phyloP scores from a whole-genome alignment of 2,797 vertebrate species.

The Simalia tracyae region DNA sequence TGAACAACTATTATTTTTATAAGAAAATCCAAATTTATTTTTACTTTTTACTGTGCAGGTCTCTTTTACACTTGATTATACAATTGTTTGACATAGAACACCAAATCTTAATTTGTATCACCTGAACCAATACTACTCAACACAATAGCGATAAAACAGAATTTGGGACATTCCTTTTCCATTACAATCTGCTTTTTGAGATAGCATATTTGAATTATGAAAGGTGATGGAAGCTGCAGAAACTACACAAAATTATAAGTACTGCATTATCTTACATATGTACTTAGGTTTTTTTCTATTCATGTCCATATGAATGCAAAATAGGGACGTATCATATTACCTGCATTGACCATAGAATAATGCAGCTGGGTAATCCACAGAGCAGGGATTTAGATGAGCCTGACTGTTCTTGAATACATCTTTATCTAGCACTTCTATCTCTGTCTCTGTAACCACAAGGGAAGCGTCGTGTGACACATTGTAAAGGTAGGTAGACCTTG shows the following conservation, averaged over 20 bases:
- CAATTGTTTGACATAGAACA: background rate
- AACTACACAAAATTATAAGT: background rate
- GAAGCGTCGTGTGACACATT: slow-evolving; percentile 97
- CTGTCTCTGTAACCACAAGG: slow-evolving; percentile 96
- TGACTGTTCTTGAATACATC: slow-evolving; percentile 69
- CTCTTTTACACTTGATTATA: background rate
- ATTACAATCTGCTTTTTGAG: background rate
- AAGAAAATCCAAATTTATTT: background rate
- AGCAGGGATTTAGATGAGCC: slow-evolving; percentile 66
- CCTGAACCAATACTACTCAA: background rate
- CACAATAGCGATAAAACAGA: background rate
- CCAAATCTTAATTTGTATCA: background rate
- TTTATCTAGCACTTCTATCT: slow-evolving; percentile 91
- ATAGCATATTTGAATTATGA: background rate
- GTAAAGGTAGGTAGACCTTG: slow-evolving; percentile 99
- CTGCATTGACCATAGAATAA: background rate
- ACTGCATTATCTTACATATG: background rate
- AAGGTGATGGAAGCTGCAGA: background rate
- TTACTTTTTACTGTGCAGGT: background rate
- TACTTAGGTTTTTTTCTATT: background rate
- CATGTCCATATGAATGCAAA: background rate
- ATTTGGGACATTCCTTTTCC: background rate
- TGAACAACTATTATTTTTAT: background rate
- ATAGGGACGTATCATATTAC: background rate
- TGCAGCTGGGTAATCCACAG: slow-evolving; percentile 22